A percentile compares a stretch with the other conserved stretches of the same genome.
These are phyloP conservation scores for Rachycentron canadum DNA, from an alignment of 2,797 vertebrate species.

Conservation along the genomic window DNA sequence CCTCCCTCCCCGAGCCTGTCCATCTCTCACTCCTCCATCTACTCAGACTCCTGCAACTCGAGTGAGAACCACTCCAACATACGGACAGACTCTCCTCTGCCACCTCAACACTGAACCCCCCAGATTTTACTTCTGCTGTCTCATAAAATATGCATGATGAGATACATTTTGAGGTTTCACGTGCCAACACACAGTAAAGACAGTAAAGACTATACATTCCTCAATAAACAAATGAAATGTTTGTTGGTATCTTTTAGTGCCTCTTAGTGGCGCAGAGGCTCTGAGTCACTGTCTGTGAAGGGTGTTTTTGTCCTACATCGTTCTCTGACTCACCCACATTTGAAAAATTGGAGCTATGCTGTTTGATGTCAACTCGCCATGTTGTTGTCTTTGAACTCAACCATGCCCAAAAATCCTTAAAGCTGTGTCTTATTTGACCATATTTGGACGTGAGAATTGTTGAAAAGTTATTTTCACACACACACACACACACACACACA, in stretches of 20 bases:
- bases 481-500: background rate
- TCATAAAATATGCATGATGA: conserved; percentile 62
- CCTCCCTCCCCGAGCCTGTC: conserved; percentile 76
- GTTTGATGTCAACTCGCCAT: conserved; percentile 72
- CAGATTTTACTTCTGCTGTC: conserved; percentile 14
- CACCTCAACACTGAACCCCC: conserved; percentile 43
- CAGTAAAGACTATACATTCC: conserved; percentile 54
- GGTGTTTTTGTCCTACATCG: conserved; percentile 68
- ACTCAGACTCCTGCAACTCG: conserved; percentile 84
- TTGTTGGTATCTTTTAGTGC: conserved; percentile 59
- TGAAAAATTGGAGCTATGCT: conserved; percentile 52
- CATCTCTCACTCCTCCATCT: conserved; percentile 65
- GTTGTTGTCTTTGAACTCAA: conserved; percentile 66
- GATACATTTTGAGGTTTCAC: conserved; percentile 44
- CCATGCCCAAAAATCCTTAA: conserved; percentile 51
- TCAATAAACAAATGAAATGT: conserved; percentile 54
- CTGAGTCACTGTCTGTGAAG: conserved; percentile 70
- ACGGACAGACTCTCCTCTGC: conserved; percentile 48
- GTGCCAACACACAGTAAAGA: conserved; percentile 35
- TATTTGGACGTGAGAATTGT: conserved; percentile 68
- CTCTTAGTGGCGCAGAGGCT: conserved; percentile 60
- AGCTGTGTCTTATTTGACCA: conserved; percentile 66
- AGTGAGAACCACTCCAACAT: conserved; percentile 77
- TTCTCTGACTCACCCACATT: conserved; percentile 69
- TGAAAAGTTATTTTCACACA: conserved; percentile 56